Evolutionary conservation across 2,888 invertebrate species (phyloP).

Genomic region (Myopa tessellatipennis): DNA sequence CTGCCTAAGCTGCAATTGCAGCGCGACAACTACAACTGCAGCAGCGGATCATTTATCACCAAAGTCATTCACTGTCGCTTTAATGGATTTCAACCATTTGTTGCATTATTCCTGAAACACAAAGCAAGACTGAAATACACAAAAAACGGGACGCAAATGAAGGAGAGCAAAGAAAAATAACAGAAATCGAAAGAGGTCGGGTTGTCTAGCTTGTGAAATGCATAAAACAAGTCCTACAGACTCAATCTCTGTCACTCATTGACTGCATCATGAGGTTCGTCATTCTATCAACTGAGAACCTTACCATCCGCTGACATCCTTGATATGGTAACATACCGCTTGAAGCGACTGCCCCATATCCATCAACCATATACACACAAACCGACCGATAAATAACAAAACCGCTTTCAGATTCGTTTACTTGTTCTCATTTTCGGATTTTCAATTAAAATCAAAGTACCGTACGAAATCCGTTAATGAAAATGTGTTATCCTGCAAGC

Average conservation of each 20-base stretch:
- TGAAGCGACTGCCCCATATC: neutral
- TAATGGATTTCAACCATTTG: constrained; percentile 60
- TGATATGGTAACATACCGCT: too few species aligned
- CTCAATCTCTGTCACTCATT: too few species aligned
- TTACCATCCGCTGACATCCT: too few species aligned
- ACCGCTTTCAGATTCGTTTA: constrained; percentile 49
- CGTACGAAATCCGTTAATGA: constrained; percentile 50
- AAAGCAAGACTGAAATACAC: neutral
- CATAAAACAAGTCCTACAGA: too few species aligned
- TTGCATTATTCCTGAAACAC: constrained; percentile 29
- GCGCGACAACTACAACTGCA: constrained; percentile 10
- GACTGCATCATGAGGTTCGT: too few species aligned
- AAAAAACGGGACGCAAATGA: neutral
- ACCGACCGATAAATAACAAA: constrained; percentile 26
- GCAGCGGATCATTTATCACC: constrained; percentile 58
- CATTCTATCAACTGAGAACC: too few species aligned
- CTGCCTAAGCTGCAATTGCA: neutral
- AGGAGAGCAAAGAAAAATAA: neutral
- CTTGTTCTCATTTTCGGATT: constrained; percentile 62
- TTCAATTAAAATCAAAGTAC: constrained; percentile 62
- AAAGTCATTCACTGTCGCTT: constrained; percentile 60
- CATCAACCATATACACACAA: neutral
- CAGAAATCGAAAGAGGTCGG: too few species aligned
- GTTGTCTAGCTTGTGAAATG: too few species aligned
- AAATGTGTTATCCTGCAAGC: constrained; percentile 52